Evolutionary conservation across 2,888 invertebrate species (phyloP).

Genomic region (Hedychridium roseum): DNA sequence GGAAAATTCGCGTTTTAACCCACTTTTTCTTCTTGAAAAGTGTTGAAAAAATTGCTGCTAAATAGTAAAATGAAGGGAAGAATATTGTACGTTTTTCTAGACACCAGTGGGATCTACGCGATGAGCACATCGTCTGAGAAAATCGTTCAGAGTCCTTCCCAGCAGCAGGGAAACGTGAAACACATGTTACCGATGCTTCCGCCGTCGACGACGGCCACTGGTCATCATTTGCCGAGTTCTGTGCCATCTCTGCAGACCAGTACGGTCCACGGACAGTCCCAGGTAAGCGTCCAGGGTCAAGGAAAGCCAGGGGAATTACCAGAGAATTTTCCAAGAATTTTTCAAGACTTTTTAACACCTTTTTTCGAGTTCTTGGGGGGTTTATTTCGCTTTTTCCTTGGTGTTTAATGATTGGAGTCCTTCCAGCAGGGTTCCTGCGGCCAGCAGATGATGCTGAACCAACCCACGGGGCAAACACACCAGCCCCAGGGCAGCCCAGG

Average conservation of each 20-base stretch:
- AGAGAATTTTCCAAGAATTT: slow-evolving; percentile 5
- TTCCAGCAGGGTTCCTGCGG: slow-evolving; percentile 41
- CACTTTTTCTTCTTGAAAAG: too few species aligned
- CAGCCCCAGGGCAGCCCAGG: slow-evolving; percentile 53
- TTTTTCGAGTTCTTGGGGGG: too few species aligned
- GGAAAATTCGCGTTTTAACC: too few species aligned
- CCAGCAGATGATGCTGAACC: slow-evolving; percentile 46
- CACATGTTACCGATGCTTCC: slow-evolving; percentile 66
- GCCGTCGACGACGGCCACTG: slow-evolving; percentile 64
- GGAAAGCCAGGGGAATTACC: not conserved
- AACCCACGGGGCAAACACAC: slow-evolving; percentile 45
- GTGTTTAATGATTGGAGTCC: too few species aligned
- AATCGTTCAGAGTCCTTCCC: slow-evolving; percentile 42
- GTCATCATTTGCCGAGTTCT: slow-evolving; percentile 63
- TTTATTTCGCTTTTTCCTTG: too few species aligned
- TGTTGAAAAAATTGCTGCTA: too few species aligned
- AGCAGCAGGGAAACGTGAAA: too few species aligned
- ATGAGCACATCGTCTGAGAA: slow-evolving; percentile 65
- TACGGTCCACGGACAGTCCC: slow-evolving; percentile 42
- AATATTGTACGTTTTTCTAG: slow-evolving; percentile 44
- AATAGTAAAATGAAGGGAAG: too few species aligned
- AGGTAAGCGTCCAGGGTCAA: slow-evolving; percentile 21
- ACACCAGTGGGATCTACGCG: slow-evolving; percentile 65
- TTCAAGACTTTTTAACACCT: not conserved
- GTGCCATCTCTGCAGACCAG: slow-evolving; percentile 61